Evolutionary conservation across 2,113 vertebrate genomes (phyloP), one percentile per base, ranked within the genome.

Genomic region (Rhabdornis inornatus): DNA sequence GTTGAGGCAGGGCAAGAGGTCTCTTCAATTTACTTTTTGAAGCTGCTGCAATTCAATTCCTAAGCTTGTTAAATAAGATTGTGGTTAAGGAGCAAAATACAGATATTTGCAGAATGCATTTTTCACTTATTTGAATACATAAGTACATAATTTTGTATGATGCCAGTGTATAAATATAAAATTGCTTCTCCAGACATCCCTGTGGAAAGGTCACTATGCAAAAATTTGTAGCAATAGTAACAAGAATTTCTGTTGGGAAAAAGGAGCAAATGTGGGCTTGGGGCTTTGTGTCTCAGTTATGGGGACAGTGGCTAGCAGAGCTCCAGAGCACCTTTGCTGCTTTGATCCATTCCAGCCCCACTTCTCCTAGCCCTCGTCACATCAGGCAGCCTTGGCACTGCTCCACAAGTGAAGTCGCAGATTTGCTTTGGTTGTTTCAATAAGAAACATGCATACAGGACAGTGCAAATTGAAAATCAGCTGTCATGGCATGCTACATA

Each of bases 1-100:
- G n/a, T 52, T 81, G 22, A 40, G 57, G n/a, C 39, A 79, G 83
- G 40, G 72, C n/a, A 86, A 82, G 27, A 47, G 49, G 53, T 87
- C 25, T 79, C 70, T 94, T 82, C 64, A 83, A 37, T 92, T 89
- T 83, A 53, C 37, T 74, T 83, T 72, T 80, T 69, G 59, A 81
- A 96, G 93, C 35, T 56, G 63, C 49, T 89, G 83, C 70, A 56
- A 42, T 87, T 89, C 39, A 77, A 7, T 91, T 74, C 25, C 77
- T 92, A 59, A 72, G 42, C n/a, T 92, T 86, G 83, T 89, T 95
- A 77, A 89, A 77, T 39, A 89, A 39, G n/a, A 61, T 69, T 92
- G 72, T 80, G 52, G 53, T 75, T 89, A 89, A 91, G 68, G 45
- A 88, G 28, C 49, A 91, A 82, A 81, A 69, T 52, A 40, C 0